Percentiles rank a stretch among this genome's conserved stretches.
These are phyloP conservation scores for Ibycter americanus DNA, from an alignment of 2,797 vertebrate species.

Conservation along the genomic window DNA sequence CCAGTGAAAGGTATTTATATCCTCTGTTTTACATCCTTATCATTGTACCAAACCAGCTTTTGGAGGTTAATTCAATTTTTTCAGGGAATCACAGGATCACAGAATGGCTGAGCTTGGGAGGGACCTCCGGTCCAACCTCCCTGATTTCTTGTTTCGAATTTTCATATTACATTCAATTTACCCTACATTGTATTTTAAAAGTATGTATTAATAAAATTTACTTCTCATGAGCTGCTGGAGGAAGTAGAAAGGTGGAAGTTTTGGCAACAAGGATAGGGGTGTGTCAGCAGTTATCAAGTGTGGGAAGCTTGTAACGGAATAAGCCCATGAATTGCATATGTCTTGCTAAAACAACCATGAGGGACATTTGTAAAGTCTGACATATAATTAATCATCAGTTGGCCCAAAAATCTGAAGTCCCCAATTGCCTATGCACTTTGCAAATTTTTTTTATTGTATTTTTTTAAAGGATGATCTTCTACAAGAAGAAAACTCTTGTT, in stretches of 20 bases:
- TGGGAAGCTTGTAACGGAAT: slow-evolving; percentile 2
- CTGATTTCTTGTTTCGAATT: neutral
- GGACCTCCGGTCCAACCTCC: neutral
- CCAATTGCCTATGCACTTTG: neutral
- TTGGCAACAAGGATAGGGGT: neutral
- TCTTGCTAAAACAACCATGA: neutral
- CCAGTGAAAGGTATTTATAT: neutral
- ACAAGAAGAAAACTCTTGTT: neutral
- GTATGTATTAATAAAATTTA: neutral
- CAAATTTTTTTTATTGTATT: neutral
- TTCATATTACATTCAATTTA: neutral
- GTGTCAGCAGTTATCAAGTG: neutral
- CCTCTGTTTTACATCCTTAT: neutral
- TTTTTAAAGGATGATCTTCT: neutral
- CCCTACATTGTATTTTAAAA: neutral
- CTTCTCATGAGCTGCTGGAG: neutral
- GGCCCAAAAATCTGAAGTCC: neutral
- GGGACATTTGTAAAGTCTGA: neutral
- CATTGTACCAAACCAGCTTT: neutral
- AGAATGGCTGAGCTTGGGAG: neutral
- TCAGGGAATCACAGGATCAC: neutral
- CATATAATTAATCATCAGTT: neutral
- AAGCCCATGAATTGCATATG: neutral
- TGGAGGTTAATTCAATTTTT: neutral
- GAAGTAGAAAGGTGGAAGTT: neutral